Conservation (phyloP, 2,888 invertebrate genomes). For the Nycteola revayana region DNA sequence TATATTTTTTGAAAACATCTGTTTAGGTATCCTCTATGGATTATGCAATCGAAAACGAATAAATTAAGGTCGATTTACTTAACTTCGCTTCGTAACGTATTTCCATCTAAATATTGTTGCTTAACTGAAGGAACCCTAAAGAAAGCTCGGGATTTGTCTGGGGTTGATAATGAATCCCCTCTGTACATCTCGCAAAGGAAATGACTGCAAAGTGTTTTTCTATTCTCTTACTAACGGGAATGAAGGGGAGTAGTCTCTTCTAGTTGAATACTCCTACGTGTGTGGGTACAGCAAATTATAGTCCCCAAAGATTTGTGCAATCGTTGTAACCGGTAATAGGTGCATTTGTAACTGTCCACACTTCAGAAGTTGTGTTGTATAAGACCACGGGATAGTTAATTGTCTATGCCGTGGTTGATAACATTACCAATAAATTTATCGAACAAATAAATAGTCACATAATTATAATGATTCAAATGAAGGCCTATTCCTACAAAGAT, state of each 20-base stretch:
- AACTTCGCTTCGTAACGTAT: conserved; percentile 7
- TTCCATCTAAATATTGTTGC: conserved; percentile 30
- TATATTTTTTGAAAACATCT: too few relatives aligned
- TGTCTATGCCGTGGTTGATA: too few relatives aligned
- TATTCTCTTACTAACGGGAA: conserved; percentile 56
- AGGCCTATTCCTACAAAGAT: too few relatives aligned
- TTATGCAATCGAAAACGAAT: too few relatives aligned
- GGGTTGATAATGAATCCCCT: conserved; percentile 78
- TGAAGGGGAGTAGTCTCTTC: conserved; percentile 39
- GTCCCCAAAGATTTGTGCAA: too few relatives aligned
- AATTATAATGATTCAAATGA: too few relatives aligned
- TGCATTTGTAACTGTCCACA: not conserved
- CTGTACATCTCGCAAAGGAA: conserved; percentile 73
- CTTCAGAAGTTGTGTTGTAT: too few relatives aligned
- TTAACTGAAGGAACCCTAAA: conserved; percentile 40
- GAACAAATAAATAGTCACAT: too few relatives aligned
- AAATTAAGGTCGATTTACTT: not conserved
- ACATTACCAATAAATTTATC: too few relatives aligned
- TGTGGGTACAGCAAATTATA: conserved; percentile 1
- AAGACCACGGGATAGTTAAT: too few relatives aligned
- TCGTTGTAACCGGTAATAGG: not conserved
- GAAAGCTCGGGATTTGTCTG: conserved; percentile 65
- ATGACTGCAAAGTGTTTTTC: conserved; percentile 79
- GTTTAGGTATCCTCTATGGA: too few relatives aligned
- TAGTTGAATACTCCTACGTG: conserved; percentile 30